phyloP scores from a whole-genome alignment of 2,888 invertebrate species.

The Sussaba pulchella region DNA sequence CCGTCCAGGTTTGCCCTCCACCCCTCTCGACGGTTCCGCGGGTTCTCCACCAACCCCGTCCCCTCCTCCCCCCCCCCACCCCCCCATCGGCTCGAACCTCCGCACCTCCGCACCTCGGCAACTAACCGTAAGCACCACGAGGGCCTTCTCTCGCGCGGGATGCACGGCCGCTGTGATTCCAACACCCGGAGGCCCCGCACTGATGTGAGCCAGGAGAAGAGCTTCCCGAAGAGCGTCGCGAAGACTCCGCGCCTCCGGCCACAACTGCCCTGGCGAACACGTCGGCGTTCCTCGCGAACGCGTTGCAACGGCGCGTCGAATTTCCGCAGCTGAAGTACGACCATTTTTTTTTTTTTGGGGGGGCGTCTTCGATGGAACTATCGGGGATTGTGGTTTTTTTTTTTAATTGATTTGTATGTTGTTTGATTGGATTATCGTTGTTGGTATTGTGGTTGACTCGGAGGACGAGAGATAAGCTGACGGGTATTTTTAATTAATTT shows the following conservation, averaged over 20 bases:
- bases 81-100: constrained; percentile 44
- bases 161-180: constrained; percentile 48
- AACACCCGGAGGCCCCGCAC: constrained; percentile 26
- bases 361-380: too few species aligned
- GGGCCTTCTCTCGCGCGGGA: constrained; percentile 40
- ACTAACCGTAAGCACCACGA: neutral
- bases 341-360: too few species aligned
- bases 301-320: too few species aligned
- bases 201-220: constrained; percentile 5
- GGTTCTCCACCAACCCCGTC: constrained; percentile 60
- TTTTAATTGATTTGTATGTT: too few species aligned
- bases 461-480: too few species aligned
- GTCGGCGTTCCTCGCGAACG: neutral
- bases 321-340: too few species aligned
- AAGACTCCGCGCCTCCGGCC: too few species aligned
- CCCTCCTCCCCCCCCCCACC: constrained; percentile 50
- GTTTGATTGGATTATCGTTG: too few species aligned
- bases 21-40: constrained; percentile 65
- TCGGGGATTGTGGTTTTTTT: too few species aligned
- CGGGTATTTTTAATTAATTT: too few species aligned
- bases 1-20: constrained; percentile 67
- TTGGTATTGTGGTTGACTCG: too few species aligned
- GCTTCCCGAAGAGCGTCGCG: neutral
- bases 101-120: constrained; percentile 51
- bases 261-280: neutral